These are phyloP conservation scores for Oscheius onirici DNA, from an alignment of 2,888 invertebrate species.

Conservation along the genomic window DNA sequence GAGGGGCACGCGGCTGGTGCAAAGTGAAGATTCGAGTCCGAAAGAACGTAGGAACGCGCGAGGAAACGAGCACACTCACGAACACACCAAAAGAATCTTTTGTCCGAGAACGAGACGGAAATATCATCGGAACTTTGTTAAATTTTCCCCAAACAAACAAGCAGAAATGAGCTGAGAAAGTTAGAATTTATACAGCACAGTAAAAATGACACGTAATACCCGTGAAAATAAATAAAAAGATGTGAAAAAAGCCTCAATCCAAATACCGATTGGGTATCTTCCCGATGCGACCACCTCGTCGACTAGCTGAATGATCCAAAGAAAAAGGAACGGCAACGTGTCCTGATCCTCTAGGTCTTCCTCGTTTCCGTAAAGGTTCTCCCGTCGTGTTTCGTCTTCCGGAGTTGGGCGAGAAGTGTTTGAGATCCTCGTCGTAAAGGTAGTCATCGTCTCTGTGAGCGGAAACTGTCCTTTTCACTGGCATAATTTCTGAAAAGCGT, in stretches of 20 bases:
- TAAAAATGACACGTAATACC: slow-evolving; percentile 9
- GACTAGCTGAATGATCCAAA: too few species aligned
- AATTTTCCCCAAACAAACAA: background rate
- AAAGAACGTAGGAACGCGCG: background rate
- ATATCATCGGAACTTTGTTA: too few species aligned
- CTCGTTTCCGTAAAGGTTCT: background rate
- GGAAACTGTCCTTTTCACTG: too few species aligned
- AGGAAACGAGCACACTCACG: background rate
- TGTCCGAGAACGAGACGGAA: too few species aligned
- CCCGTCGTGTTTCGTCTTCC: too few species aligned
- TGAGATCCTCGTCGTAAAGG: too few species aligned
- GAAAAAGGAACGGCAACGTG: too few species aligned
- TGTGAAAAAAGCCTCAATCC: background rate
- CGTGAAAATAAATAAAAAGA: background rate
- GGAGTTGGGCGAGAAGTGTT: too few species aligned
- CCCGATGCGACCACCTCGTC: too few species aligned
- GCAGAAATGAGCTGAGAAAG: background rate
- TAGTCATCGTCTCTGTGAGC: too few species aligned
- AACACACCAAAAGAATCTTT: background rate
- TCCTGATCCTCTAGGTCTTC: background rate
- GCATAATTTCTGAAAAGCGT: too few species aligned
- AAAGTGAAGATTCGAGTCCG: slow-evolving; percentile 15
- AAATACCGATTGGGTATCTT: background rate
- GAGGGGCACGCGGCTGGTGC: slow-evolving; percentile 12
- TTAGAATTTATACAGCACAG: background rate